phyloP scores from a whole-genome alignment of 2,888 invertebrate genomes.

The Taphrorychus bicolor region DNA sequence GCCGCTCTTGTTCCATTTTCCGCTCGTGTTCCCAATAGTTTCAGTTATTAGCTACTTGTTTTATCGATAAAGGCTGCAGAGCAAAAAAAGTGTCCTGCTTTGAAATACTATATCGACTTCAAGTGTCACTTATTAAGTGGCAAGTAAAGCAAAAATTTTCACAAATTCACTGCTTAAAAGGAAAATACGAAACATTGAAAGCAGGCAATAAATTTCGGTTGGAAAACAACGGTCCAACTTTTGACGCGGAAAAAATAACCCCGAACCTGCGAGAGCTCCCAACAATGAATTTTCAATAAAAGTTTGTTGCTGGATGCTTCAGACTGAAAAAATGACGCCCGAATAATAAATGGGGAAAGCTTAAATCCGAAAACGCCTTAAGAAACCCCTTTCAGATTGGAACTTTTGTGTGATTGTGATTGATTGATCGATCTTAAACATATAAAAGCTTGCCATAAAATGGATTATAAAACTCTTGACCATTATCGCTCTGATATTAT shows the following conservation, averaged over 20 bases:
- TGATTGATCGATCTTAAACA: slow-evolving; percentile 8
- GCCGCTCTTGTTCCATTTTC: slow-evolving; percentile 2
- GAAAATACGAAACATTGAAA: neutral
- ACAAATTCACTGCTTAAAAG: no score
- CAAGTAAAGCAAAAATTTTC: no score
- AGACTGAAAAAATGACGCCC: slow-evolving; percentile 12
- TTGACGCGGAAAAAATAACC: slow-evolving; percentile 26
- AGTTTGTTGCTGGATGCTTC: slow-evolving; percentile 8
- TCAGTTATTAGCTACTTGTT: neutral
- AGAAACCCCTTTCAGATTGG: slow-evolving; percentile 4
- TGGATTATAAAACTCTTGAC: slow-evolving; percentile 2
- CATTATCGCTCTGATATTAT: neutral
- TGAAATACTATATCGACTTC: no score
- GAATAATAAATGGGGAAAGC: slow-evolving; percentile 18
- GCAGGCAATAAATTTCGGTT: slow-evolving; percentile 19
- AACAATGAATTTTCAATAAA: slow-evolving; percentile 22
- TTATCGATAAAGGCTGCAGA: neutral
- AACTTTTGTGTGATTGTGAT: slow-evolving; percentile 14
- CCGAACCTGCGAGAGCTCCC: slow-evolving; percentile 7
- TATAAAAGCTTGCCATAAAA: neutral
- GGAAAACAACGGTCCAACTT: slow-evolving; percentile 26
- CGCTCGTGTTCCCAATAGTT: neutral
- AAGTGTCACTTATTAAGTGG: no score
- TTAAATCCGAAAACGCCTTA: slow-evolving; percentile 11
- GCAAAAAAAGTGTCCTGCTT: neutral